phyloP scores from a whole-genome alignment of 2,888 invertebrate genomes.

The Ornithoptera priamus region DNA sequence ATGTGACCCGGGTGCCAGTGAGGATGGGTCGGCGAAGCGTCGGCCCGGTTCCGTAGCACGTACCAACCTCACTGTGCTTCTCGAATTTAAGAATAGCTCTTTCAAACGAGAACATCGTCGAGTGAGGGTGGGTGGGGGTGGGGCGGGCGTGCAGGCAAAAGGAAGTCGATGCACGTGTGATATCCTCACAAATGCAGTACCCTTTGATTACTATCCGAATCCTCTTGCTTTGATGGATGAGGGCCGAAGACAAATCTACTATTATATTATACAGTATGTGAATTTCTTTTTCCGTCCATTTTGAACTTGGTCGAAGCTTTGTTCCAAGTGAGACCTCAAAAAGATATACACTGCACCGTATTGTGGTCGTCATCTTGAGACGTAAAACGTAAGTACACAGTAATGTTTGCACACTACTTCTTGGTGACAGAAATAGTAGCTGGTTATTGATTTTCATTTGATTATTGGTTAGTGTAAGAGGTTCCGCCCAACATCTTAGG shows the following conservation, averaged over 20 bases:
- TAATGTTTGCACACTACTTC: no score
- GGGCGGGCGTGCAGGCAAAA: slow-evolving; percentile 3
- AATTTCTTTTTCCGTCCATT: no score
- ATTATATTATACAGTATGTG: slow-evolving; percentile 8
- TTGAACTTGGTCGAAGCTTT: no score
- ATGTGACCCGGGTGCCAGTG: slow-evolving; percentile 10
- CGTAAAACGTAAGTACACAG: no score
- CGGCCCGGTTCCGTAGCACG: slow-evolving; percentile 12
- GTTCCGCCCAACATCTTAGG: no score
- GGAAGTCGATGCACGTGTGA: slow-evolving; percentile 26
- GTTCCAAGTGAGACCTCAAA: no score
- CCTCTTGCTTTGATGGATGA: slow-evolving; percentile 24
- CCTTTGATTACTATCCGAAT: slow-evolving; percentile 16
- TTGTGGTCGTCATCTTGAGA: no score
- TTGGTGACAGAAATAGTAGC: no score
- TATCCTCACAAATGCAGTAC: slow-evolving; percentile 19
- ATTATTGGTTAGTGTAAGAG: no score
- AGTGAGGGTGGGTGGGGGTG: background rate
- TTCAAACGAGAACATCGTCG: slow-evolving; percentile 19
- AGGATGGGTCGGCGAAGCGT: slow-evolving; percentile 8
- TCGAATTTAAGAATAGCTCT: slow-evolving; percentile 27
- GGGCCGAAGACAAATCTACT: slow-evolving; percentile 7
- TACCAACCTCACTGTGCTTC: slow-evolving; percentile 13
- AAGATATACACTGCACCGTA: no score
- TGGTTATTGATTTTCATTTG: no score